Evolutionary conservation across 2,888 invertebrate species (phyloP), one percentile per base, ranked within the genome.

Genomic region (Oligia latruncula): DNA sequence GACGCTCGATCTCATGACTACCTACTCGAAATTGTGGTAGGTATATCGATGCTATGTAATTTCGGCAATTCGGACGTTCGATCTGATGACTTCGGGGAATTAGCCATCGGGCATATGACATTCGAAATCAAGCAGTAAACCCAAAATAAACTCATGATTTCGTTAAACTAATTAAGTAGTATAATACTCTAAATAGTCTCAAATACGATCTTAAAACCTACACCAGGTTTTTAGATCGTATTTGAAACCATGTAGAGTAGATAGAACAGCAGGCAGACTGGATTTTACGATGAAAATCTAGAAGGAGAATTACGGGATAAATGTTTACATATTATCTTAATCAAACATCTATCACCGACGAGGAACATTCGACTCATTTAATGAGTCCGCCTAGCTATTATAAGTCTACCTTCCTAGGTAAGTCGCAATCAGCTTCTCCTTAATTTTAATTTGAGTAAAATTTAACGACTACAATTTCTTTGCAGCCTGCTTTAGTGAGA

Each of bases 361-460:
- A 35, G 17, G n/a, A 4, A 15, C 1, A 70, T 17, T n/a, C 4
- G 13, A 11, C 49, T 13, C 17, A 9, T 49, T 17, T 0, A 6
- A 13, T 23, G 23, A 58, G 23, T 8, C 58, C 9, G 23, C 11
- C 3, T 70, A 29, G 13, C 46, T 49, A 29, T 29, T 68, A 46
- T 4, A 40, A 40, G 40, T 49, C 9, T 11, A 49, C 13, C 29
- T n/a, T 43, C 17, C 11, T 29, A 49, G 40, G 29, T 55, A 46
- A 58, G 29, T 29, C 23, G 6, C 23, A 17, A 35, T 35, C 15
- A 64, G 43, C 35, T 20, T n/a, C n/a, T 43, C 20, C 17, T 52
- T 20, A 46, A 52, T 52, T 66, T 81, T 13, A 67, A 62, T n/a
- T 46, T n/a, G n/a, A 29, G 17, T 73, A 70, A 78, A 81, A 81